These are phyloP conservation scores for Lordiphosa clarofinis DNA, from an alignment of 1,140 invertebrate species.

Conservation along the genomic window DNA sequence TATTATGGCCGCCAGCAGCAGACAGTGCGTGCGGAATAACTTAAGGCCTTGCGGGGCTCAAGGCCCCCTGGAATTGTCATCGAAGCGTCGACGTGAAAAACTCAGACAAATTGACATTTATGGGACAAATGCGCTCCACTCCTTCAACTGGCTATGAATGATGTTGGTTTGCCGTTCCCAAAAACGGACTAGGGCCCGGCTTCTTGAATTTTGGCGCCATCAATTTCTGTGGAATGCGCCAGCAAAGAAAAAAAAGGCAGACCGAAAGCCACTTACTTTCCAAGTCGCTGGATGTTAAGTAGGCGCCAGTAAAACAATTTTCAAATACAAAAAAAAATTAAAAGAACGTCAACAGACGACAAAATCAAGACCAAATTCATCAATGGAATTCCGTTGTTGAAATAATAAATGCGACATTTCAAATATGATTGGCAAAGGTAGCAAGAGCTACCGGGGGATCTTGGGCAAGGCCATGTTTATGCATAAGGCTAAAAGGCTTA, in stretches of 20 bases:
- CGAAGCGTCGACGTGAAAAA: slow-evolving; percentile 54
- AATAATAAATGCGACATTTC: slow-evolving; percentile 63
- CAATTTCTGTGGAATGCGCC: slow-evolving; percentile 66
- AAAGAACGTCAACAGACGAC: not conserved
- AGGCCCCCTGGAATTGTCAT: slow-evolving; percentile 22
- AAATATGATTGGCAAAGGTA: slow-evolving; percentile 49
- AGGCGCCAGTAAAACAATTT: slow-evolving; percentile 69
- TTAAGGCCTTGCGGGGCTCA: slow-evolving; percentile 40
- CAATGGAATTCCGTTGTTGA: slow-evolving; percentile 60
- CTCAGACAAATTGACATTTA: slow-evolving; percentile 71
- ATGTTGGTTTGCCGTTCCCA: slow-evolving; percentile 22
- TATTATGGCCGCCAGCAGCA: slow-evolving; percentile 41
- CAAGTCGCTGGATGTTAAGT: slow-evolving; percentile 51
- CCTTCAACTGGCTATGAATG: slow-evolving; percentile 39
- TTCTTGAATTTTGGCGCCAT: slow-evolving; percentile 75
- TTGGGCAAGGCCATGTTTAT: too few species aligned
- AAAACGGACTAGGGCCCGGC: slow-evolving; percentile 22
- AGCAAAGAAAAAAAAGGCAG: slow-evolving; percentile 30
- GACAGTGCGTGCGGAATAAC: slow-evolving; percentile 66
- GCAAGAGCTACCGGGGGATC: not conserved
- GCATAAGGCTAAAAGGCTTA: too few species aligned
- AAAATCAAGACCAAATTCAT: slow-evolving; percentile 47
- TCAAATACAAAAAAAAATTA: slow-evolving; percentile 38
- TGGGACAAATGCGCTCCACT: slow-evolving; percentile 72
- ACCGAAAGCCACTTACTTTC: slow-evolving; percentile 36